A percentile compares a stretch with the other conserved stretches of the same genome.
Conservation (phyloP, 2,113 vertebrate genomes). For the Nansenia antarctica region DNA sequence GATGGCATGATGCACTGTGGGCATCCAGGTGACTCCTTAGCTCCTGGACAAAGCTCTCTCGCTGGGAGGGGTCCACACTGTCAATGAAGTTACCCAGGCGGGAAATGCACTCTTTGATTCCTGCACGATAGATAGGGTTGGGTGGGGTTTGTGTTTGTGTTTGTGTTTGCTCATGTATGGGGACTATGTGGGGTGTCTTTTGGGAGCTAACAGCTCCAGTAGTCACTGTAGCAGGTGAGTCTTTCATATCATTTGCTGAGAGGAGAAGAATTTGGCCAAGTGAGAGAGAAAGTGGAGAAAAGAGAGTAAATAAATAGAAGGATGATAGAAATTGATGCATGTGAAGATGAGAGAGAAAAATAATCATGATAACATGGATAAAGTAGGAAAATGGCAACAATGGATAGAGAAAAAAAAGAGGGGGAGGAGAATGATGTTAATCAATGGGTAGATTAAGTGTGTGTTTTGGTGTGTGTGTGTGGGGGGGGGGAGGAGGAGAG, state of each 20-base stretch:
- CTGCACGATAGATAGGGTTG: conserved; percentile 42
- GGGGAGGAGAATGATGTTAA: neutral
- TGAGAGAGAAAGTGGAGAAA: neutral
- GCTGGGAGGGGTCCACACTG: conserved; percentile 36
- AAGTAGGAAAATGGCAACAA: neutral
- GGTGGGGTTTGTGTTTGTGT: conserved; percentile 1
- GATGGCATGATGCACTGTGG: conserved; percentile 6
- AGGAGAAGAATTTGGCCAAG: neutral
- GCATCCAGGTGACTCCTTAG: conserved; percentile 38
- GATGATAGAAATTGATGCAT: neutral
- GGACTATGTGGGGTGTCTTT: neutral
- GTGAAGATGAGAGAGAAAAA: neutral
- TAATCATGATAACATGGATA: neutral
- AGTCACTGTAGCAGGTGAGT: neutral
- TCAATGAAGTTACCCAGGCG: conserved; percentile 41
- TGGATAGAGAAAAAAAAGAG: neutral
- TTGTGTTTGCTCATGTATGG: neutral
- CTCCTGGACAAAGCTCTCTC: conserved; percentile 33
- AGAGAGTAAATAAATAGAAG: neutral
- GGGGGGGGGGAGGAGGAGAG: neutral
- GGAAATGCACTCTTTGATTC: conserved; percentile 45
- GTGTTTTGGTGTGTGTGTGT: neutral
- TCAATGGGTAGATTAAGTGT: neutral
- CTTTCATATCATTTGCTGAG: conserved; percentile 12
- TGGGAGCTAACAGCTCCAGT: neutral